Percentiles rank a stretch among this genome's conserved stretches.
Conservation (phyloP, 2,113 vertebrate genomes). For the Pholis gunnellus region DNA sequence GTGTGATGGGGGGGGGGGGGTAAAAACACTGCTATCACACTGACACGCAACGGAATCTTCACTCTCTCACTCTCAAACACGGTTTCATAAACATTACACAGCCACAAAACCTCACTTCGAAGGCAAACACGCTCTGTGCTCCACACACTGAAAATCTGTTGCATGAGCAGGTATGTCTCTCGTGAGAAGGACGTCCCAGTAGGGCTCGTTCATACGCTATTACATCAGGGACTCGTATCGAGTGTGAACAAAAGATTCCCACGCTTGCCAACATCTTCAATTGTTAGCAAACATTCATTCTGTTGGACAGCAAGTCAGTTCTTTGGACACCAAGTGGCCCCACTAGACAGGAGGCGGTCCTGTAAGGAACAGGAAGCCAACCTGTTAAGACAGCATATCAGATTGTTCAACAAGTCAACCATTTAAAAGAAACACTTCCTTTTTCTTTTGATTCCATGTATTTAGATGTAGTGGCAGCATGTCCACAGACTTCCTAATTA, state of each 20-base stretch:
- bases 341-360: background rate
- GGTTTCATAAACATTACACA: conserved; percentile 11
- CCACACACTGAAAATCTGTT: conserved; percentile 8
- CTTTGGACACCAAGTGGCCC: background rate
- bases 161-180: conserved; percentile 34
- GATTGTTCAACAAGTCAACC: background rate
- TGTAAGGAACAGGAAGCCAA: background rate
- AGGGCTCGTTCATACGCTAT: conserved; percentile 21
- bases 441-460: background rate
- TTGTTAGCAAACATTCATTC: conserved; percentile 6
- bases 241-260: conserved; percentile 18
- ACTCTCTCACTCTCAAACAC: background rate
- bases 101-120: conserved; percentile 9
- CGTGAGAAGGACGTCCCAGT: conserved; percentile 12
- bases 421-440: background rate
- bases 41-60: background rate
- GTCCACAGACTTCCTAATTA: background rate
- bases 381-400: background rate
- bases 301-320: background rate
- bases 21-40: conserved; percentile 12
- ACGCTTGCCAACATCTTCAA: background rate
- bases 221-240: conserved; percentile 12
- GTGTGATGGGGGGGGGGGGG: conserved; percentile 12
- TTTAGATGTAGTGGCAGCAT: background rate
- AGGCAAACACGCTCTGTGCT: conserved; percentile 11